Percentiles rank a stretch among this genome's conserved stretches.
These are phyloP conservation scores for Virgularia gustaviana DNA, from an alignment of 92 coral and sea anemone genomes.

Conservation along the genomic window DNA sequence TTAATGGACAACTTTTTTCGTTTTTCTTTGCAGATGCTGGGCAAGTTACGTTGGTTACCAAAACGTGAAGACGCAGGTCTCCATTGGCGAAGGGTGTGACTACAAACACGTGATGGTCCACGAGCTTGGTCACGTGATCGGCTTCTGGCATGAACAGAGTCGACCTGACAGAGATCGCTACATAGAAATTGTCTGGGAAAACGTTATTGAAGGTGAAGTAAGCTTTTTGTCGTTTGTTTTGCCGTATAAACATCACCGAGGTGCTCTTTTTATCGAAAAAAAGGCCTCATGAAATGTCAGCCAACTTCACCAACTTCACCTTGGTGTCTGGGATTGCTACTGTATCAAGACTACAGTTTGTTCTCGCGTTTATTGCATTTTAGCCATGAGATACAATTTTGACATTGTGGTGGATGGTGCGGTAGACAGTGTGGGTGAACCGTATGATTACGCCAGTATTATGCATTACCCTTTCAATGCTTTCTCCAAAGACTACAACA, in stretches of 20 bases:
- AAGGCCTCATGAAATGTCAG: background rate
- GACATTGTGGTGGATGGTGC: conserved; percentile 68
- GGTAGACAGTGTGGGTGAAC: conserved; percentile 63
- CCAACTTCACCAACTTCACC: background rate
- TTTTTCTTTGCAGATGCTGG: conserved; percentile 59
- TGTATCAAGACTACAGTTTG: too few species aligned
- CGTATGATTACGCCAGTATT: conserved; percentile 81
- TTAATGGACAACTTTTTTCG: background rate
- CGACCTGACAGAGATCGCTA: conserved; percentile 80
- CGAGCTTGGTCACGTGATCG: conserved; percentile 91
- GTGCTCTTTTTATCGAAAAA: background rate
- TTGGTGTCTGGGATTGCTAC: too few species aligned
- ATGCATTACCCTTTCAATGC: conserved; percentile 93
- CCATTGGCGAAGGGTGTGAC: conserved; percentile 77
- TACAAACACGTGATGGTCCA: conserved; percentile 88
- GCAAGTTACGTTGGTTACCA: conserved; percentile 70
- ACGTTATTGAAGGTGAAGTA: conserved; percentile 61
- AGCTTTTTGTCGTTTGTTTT: background rate
- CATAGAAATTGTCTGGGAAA: conserved; percentile 71
- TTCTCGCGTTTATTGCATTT: background rate
- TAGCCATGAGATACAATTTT: conserved; percentile 85
- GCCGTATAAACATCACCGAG: too few species aligned
- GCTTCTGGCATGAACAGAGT: conserved; percentile 96
- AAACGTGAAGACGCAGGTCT: conserved; percentile 51
- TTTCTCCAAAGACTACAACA: conserved; percentile 59